Evolutionary conservation across 1,140 invertebrate species (phyloP).

Genomic region (Dysdera silvatica): DNA sequence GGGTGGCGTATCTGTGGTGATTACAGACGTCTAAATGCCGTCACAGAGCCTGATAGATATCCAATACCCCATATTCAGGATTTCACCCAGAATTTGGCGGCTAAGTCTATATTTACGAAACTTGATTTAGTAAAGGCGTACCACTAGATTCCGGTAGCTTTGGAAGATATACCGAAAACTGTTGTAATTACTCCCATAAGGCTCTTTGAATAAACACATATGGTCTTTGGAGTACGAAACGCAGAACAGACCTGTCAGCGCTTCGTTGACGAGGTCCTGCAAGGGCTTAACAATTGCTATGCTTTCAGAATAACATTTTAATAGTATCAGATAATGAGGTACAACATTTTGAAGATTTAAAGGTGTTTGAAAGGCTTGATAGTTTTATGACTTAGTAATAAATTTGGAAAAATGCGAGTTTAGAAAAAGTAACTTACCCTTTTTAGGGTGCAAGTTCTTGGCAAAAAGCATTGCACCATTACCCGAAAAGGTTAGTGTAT

Average conservation of each 20-base stretch:
- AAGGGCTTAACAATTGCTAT: background rate
- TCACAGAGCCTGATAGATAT: slow-evolving; percentile 22
- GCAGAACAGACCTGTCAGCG: slow-evolving; percentile 27
- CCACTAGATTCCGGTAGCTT: slow-evolving; percentile 14
- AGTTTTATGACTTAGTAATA: slow-evolving; percentile 35
- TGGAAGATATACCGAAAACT: slow-evolving; percentile 21
- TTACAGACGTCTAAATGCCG: slow-evolving; percentile 13
- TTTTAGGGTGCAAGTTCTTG: slow-evolving; percentile 5
- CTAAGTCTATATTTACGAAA: background rate
- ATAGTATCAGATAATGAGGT: slow-evolving; percentile 37
- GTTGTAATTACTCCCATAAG: slow-evolving; percentile 23
- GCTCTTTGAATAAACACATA: slow-evolving; percentile 21
- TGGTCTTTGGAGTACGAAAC: too few relatives aligned
- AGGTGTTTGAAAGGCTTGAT: slow-evolving; percentile 40
- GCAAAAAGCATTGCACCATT: slow-evolving; percentile 16
- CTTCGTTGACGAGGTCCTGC: slow-evolving; percentile 19
- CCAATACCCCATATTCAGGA: slow-evolving; percentile 25
- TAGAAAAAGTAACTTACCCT: background rate
- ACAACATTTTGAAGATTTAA: slow-evolving; percentile 40
- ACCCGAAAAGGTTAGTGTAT: slow-evolving; percentile 38
- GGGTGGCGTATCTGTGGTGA: too few relatives aligned
- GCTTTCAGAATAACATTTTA: slow-evolving; percentile 42
- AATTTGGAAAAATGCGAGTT: slow-evolving; percentile 33
- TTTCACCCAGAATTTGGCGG: slow-evolving; percentile 8
- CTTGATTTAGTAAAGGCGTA: slow-evolving; percentile 17